Conservation (phyloP, 2,888 invertebrate species). For the Sclerodermus sp. region DNA sequence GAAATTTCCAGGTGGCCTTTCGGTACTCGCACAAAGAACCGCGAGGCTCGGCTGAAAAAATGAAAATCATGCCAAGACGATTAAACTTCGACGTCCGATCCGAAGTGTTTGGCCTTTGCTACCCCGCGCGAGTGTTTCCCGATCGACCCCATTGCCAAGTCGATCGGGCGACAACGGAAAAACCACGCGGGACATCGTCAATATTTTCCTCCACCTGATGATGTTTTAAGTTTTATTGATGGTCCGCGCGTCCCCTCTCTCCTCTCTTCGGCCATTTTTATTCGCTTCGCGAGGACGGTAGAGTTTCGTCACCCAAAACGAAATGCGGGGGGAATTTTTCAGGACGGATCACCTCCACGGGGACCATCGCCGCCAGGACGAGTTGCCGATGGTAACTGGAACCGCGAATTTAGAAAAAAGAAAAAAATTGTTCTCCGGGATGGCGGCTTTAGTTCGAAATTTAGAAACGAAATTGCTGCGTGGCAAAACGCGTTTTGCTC, state of each 20-base stretch:
- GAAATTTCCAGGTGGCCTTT: constrained; percentile 37
- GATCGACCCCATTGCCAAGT: constrained; percentile 1
- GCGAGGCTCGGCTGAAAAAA: not conserved
- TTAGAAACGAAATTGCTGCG: no score
- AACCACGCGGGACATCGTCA: constrained; percentile 22
- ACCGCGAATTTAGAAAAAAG: no score
- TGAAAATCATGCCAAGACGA: constrained; percentile 41
- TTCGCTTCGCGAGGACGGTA: no score
- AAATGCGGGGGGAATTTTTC: no score
- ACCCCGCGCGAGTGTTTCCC: constrained; percentile 7
- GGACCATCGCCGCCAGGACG: no score
- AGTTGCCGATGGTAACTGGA: no score
- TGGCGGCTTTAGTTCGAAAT: no score
- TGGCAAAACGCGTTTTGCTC: no score
- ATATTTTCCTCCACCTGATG: constrained; percentile 41
- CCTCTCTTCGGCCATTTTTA: not conserved
- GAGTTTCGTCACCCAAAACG: no score
- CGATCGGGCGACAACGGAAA: not conserved
- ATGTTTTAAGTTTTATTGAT: constrained; percentile 50
- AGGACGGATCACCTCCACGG: no score
- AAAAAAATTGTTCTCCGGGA: no score
- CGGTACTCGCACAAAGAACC: not conserved
- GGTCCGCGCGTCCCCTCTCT: constrained; percentile 12
- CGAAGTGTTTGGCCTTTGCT: constrained; percentile 6
- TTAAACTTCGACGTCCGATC: constrained; percentile 28